These are phyloP conservation scores for Cephalopterus ornatus DNA, from an alignment of 2,113 vertebrate genomes.

Conservation along the genomic window DNA sequence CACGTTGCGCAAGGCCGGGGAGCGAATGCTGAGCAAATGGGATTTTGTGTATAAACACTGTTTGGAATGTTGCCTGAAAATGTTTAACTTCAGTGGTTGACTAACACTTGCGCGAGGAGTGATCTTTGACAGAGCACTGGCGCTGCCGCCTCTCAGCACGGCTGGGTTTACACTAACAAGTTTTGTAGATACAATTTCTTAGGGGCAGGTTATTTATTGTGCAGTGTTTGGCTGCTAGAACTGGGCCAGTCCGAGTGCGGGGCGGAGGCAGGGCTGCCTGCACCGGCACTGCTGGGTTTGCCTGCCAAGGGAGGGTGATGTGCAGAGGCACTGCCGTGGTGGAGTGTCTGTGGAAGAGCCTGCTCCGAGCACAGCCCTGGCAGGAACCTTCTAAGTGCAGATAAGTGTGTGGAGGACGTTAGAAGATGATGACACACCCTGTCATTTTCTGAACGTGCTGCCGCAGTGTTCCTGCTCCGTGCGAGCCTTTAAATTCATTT, in stretches of 20 bases:
- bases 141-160: neutral
- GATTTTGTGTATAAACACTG: neutral
- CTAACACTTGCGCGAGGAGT: neutral
- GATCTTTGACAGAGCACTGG: neutral
- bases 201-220: neutral
- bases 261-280: neutral
- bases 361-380: neutral
- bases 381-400: neutral
- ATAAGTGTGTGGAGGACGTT: neutral
- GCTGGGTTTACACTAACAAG: neutral
- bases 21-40: neutral
- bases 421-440: neutral
- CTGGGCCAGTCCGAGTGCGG: neutral
- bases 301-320: neutral
- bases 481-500: neutral
- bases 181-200: neutral
- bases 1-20: neutral
- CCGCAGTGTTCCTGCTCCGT: neutral
- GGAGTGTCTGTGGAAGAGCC: neutral
- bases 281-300: neutral
- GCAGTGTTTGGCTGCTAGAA: neutral
- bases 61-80: neutral
- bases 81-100: neutral
- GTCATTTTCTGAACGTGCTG: rapidly evolving
- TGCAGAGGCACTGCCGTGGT: neutral